These are phyloP conservation scores for Halcyon badia DNA, from an alignment of 2,797 vertebrate species.

Conservation along the genomic window DNA sequence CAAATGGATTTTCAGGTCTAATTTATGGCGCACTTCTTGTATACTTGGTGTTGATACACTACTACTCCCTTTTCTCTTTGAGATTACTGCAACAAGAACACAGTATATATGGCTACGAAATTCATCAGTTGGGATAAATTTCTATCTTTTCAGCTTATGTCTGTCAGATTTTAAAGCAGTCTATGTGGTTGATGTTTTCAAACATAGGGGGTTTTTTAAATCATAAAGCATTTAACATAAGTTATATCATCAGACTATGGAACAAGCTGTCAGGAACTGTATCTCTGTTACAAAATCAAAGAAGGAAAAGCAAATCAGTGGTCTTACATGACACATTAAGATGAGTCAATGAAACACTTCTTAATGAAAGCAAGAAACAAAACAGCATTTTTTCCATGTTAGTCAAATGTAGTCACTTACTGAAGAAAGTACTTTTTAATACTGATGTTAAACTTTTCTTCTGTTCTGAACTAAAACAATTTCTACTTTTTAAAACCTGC, in stretches of 20 bases:
- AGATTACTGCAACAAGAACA: neutral
- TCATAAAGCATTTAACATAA: neutral
- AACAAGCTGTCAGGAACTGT: neutral
- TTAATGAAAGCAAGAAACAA: slow-evolving; percentile 44
- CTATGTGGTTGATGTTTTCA: neutral
- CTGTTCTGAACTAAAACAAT: slow-evolving; percentile 68
- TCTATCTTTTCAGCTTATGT: neutral
- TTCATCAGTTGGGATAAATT: neutral
- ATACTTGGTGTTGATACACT: neutral
- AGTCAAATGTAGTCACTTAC: slow-evolving; percentile 70
- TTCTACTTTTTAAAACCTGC: slow-evolving; percentile 59
- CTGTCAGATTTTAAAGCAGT: neutral
- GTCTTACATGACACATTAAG: neutral
- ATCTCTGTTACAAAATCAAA: neutral
- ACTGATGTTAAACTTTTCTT: slow-evolving; percentile 62
- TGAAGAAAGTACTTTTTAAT: slow-evolving; percentile 61
- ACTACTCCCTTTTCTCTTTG: neutral
- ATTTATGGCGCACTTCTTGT: neutral
- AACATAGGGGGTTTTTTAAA: neutral
- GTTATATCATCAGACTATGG: neutral
- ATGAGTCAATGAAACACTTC: slow-evolving; percentile 41
- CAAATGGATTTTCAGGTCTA: neutral
- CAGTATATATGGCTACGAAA: neutral
- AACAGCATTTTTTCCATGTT: slow-evolving; percentile 36
- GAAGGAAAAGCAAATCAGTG: neutral